A percentile compares a stretch with the other conserved stretches of the same genome.
Conservation (phyloP, 2,113 vertebrate genomes). For the Lophius piscatorius region DNA sequence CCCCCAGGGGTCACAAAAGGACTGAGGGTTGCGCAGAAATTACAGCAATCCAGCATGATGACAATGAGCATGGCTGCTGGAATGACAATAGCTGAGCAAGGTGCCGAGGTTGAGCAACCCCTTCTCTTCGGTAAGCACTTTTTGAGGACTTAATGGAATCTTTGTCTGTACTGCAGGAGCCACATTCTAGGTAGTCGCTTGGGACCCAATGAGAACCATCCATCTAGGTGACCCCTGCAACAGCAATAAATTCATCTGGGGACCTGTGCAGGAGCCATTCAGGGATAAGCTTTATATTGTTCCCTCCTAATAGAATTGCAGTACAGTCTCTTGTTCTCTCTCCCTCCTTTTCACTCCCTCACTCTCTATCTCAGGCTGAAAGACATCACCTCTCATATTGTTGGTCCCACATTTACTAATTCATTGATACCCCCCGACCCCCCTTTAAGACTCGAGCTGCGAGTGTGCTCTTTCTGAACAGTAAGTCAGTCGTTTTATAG, state of each 20-base stretch:
- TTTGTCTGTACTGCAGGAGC: constrained; percentile 24
- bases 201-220: constrained; percentile 49
- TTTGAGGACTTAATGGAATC: constrained; percentile 50
- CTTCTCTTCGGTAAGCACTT: constrained; percentile 21
- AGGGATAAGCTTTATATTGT: constrained; percentile 45
- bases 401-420: constrained; percentile 22
- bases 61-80: constrained; percentile 19
- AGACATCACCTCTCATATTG: constrained; percentile 17
- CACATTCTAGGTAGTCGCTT: background rate
- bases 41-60: constrained; percentile 49
- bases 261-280: constrained; percentile 48
- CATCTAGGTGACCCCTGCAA: constrained; percentile 39
- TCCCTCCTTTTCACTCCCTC: constrained; percentile 23
- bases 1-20: constrained; percentile 3
- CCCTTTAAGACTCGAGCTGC: background rate
- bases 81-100: constrained; percentile 32
- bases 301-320: constrained; percentile 35
- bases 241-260: constrained; percentile 42
- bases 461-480: constrained; percentile 9
- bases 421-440: background rate
- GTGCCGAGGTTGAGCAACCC: constrained; percentile 3
- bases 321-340: constrained; percentile 11
- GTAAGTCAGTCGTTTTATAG: constrained; percentile 1
- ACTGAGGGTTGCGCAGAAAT: constrained; percentile 24
- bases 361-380: background rate